These are phyloP conservation scores for Dipus sagitta DNA, from an alignment of 2,797 vertebrate genomes.

Conservation along the genomic window DNA sequence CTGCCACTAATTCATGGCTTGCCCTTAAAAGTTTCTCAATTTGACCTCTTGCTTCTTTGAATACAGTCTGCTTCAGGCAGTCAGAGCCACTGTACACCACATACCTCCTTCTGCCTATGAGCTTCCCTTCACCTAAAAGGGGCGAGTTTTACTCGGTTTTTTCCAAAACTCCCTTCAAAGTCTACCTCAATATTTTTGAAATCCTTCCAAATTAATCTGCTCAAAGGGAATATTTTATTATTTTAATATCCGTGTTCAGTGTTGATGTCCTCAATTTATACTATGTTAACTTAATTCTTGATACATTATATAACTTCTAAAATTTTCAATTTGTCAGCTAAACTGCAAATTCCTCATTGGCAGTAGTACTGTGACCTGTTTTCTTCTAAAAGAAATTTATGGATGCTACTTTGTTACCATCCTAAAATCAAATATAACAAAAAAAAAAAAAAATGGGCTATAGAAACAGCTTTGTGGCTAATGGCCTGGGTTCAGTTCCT, in stretches of 20 bases:
- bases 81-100: background rate
- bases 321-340: constrained; percentile 35
- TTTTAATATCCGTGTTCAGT: background rate
- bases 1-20: background rate
- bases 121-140: background rate
- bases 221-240: background rate
- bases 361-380: background rate
- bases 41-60: background rate
- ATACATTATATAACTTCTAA: constrained; percentile 4
- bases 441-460: background rate
- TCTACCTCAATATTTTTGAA: constrained; percentile 25
- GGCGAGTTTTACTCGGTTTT: background rate
- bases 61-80: background rate
- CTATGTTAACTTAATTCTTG: constrained; percentile 17
- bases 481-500: no score
- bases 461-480: no score
- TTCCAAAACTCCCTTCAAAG: constrained; percentile 29
- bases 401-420: background rate
- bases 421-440: constrained; percentile 36
- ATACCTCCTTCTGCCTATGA: constrained; percentile 37
- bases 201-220: constrained; percentile 36
- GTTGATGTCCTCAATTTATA: constrained; percentile 19
- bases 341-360: constrained; percentile 31
- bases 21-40: background rate
- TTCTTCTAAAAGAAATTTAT: background rate